Evolutionary conservation across 2,113 vertebrate genomes (phyloP).

Genomic region (Amphilophus citrinellus): DNA sequence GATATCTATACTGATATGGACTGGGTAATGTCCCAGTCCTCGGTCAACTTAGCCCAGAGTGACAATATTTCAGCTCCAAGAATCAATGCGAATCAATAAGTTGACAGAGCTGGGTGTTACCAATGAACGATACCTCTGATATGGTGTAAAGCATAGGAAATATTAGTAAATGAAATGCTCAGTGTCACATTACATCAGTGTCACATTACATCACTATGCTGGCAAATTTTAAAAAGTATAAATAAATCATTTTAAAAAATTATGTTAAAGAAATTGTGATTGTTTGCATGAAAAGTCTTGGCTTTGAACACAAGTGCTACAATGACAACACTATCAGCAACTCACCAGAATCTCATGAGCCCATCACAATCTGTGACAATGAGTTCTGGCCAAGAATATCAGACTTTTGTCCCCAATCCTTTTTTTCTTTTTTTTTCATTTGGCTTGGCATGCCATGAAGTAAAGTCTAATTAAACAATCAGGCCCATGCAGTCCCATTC

Average conservation of each 20-base stretch:
- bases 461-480: slow-evolving; percentile 85
- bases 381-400: slow-evolving; percentile 65
- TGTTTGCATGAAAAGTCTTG: slow-evolving; percentile 46
- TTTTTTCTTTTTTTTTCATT: slow-evolving; percentile 56
- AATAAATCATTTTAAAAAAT: slow-evolving; percentile 10
- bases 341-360: slow-evolving; percentile 74
- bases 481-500: slow-evolving; percentile 68
- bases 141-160: not conserved
- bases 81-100: not conserved
- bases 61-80: not conserved
- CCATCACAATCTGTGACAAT: slow-evolving; percentile 74
- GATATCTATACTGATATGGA: too few relatives aligned
- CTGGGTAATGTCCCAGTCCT: too few relatives aligned
- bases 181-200: not conserved
- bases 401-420: slow-evolving; percentile 38
- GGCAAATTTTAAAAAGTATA: slow-evolving; percentile 28
- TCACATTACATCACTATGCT: not conserved
- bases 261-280: not conserved
- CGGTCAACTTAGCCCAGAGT: not conserved
- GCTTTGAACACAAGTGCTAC: slow-evolving; percentile 59
- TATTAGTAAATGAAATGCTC: not conserved
- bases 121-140: not conserved
- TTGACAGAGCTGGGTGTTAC: not conserved
- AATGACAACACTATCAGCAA: slow-evolving; percentile 75
- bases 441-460: slow-evolving; percentile 68